Percentiles rank a stretch among this genome's conserved stretches.
phyloP scores from a whole-genome alignment of 2,797 vertebrate genomes.

The Tragelaphus oryx region DNA sequence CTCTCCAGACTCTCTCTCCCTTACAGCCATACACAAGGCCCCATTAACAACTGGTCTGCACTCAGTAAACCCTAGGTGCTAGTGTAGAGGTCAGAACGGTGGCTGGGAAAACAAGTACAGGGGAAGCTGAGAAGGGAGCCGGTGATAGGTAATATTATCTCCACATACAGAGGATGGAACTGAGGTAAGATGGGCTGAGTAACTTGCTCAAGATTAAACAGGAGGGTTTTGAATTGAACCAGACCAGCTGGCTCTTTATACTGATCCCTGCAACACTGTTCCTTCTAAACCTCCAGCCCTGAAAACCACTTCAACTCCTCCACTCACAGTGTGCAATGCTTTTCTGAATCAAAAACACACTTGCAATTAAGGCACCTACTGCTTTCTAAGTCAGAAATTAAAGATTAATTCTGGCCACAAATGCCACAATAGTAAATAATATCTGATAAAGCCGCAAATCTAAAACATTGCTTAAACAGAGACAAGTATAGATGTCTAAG shows the following conservation, averaged over 20 bases:
- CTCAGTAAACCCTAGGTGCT: not conserved
- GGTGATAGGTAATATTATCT: not conserved
- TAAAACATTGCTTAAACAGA: not conserved
- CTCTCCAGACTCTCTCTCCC: not conserved
- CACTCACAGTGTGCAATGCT: not conserved
- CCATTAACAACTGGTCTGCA: not conserved
- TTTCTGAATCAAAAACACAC: conserved; percentile 3
- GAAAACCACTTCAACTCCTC: not conserved
- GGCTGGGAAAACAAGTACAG: not conserved
- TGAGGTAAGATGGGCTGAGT: not conserved
- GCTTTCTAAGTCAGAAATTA: conserved; percentile 46
- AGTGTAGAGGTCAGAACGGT: not conserved
- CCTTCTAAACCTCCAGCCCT: not conserved
- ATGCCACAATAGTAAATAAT: not conserved
- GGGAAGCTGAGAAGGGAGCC: not conserved
- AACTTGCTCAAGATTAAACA: not conserved
- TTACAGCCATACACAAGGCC: not conserved
- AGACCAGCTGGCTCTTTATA: not conserved
- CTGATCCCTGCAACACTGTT: not conserved
- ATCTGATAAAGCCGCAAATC: not conserved
- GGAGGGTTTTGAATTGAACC: not conserved
- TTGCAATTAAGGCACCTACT: not conserved
- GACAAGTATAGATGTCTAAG: not conserved
- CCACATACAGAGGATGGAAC: not conserved
- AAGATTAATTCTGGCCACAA: not conserved